Evolutionary conservation across 2,888 invertebrate species (phyloP), one percentile per base, ranked within the genome.

Genomic region (Acholoe squamosa): DNA sequence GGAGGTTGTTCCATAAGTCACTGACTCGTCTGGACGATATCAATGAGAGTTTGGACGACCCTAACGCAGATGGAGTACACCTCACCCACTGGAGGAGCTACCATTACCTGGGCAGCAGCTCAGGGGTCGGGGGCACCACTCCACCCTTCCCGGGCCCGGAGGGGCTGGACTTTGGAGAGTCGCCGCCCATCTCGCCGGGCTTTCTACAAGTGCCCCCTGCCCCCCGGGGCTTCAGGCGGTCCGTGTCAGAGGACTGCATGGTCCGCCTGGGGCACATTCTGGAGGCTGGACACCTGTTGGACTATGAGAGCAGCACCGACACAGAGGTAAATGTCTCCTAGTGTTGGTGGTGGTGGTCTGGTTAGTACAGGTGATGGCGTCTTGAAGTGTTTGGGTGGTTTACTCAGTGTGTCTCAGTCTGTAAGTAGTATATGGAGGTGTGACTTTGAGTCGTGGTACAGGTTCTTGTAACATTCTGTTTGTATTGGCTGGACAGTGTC

Each of bases 31-130:
- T 86, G 14, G 86, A 86, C 31, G 86, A 86, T 54, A 86, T 86
- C 54, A 86, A 51, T 12, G 86, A 86, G 54, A 86, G 31, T 19
- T 54, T 54, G 0, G 86, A 86, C 22, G 56, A 56, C 56, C 52
- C 31, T 25, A 28, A 10, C 54, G 12, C 52, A 10, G 86, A 56
- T 19, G 86, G 86, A 51, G 86, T 86, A 19, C 56, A 86, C 54
- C 86, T 86, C 22, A 86, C 86, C 7, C 86, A 86, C 86, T 86
- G 86, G 86, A 86, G 86, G 86, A 86, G 86, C 86, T 86, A 86
- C 86, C 54, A 52, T 22, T 54, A 86, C 86, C 86, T 86, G 25
- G 86, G 31, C 54, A 28, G 28, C 56, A 34, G 16, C 16, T 16
- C 25, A 19, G 31, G 77, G 25, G 31, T 1, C 33, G 77, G 33